Evolutionary conservation across 1,140 invertebrate genomes (phyloP).

Genomic region (Papilio helenus): DNA sequence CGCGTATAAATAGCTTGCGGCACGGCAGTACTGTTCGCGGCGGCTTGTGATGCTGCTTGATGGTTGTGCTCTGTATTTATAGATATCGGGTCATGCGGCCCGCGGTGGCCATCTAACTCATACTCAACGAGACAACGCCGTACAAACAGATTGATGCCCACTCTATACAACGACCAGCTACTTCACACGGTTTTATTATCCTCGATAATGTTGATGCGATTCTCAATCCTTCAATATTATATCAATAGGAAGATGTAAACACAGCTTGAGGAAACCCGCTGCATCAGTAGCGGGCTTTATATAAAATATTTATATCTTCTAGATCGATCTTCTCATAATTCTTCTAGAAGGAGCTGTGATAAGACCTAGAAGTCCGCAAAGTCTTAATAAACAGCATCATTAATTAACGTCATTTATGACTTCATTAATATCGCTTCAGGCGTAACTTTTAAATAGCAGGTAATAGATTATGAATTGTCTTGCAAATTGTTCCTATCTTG

Average conservation of each 20-base stretch:
- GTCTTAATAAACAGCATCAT: background rate
- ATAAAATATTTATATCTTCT: no score
- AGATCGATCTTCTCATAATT: no score
- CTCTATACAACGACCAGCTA: background rate
- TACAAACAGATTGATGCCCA: conserved; percentile 13
- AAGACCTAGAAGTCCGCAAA: background rate
- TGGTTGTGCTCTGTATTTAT: conserved; percentile 17
- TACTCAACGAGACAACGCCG: background rate
- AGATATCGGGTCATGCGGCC: conserved; percentile 31
- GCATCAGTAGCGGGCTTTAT: no score
- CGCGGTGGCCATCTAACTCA: conserved; percentile 24
- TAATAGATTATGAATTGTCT: conserved; percentile 20
- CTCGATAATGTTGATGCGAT: no score
- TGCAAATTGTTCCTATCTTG: background rate
- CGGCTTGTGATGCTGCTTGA: conserved; percentile 5
- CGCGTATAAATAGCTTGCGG: conserved; percentile 24
- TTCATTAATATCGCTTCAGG: background rate
- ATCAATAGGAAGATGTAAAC: no score
- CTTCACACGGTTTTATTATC: background rate
- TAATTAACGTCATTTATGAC: background rate
- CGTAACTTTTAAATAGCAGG: background rate
- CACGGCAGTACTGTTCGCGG: conserved; percentile 1
- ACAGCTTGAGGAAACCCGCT: no score
- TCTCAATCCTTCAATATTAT: no score
- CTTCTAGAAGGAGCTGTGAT: no score